These are phyloP conservation scores for Phenganax stokvisi DNA, from an alignment of 92 coral and sea anemone species.

Conservation along the genomic window DNA sequence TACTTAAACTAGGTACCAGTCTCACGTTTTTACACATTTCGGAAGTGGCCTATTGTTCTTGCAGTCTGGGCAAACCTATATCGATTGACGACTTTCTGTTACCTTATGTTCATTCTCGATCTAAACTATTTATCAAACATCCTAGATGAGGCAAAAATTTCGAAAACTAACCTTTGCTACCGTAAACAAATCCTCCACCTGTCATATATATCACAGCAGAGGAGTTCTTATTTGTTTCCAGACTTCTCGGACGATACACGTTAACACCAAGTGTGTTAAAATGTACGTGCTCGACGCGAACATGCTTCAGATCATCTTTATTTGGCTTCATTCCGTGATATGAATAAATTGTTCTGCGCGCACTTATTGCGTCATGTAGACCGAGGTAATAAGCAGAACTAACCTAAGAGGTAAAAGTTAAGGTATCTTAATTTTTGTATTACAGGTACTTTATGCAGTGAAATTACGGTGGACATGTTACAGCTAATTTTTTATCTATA, in stretches of 20 bases:
- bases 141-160: not conserved
- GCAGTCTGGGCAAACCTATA: too few species aligned
- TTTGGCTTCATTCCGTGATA: conserved; percentile 10
- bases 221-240: not conserved
- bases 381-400: conserved; percentile 2
- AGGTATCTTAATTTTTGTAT: not conserved
- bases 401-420: not conserved
- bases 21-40: too few species aligned
- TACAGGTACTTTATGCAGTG: too few species aligned
- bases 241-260: not conserved
- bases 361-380: not conserved
- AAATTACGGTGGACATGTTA: not conserved
- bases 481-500: not conserved
- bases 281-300: not conserved
- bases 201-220: conserved; percentile 6
- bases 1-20: too few species aligned
- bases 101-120: too few species aligned
- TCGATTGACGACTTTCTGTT: too few species aligned
- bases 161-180: not conserved
- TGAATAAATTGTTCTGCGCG: not conserved
- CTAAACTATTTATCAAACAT: too few species aligned
- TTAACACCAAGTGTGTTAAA: not conserved
- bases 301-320: conserved; percentile 6
- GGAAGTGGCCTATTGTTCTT: too few species aligned
- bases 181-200: conserved; percentile 21